These are phyloP conservation scores for Neomonachus schauinslandi DNA, from an alignment of 2,113 vertebrate genomes.

Conservation along the genomic window DNA sequence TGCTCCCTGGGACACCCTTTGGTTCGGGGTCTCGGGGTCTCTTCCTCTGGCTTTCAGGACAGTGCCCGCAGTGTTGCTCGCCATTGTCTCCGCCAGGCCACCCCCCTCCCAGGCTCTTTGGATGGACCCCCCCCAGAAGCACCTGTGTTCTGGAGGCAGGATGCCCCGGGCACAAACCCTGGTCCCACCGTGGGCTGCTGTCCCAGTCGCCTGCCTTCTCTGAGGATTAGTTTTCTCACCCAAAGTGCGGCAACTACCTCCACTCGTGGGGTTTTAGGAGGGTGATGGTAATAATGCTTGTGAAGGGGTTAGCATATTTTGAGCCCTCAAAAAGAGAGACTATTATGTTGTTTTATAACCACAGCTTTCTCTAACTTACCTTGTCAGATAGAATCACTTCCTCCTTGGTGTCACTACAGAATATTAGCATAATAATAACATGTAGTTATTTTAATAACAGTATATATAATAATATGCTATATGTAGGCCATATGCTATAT, in stretches of 20 bases:
- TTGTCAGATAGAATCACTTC: conserved; percentile 2
- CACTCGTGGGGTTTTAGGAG: not conserved
- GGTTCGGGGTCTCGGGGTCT: not conserved
- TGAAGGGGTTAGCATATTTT: not conserved
- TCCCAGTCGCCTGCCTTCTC: not conserved
- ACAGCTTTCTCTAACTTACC: not conserved
- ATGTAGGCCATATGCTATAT: not conserved
- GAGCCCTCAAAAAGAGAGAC: not conserved
- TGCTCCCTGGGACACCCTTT: not conserved
- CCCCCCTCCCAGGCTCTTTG: not conserved
- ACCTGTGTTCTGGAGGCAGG: not conserved
- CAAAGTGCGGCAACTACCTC: not conserved
- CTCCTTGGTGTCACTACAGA: conserved; percentile 23
- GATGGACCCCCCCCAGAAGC: not conserved
- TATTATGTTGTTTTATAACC: not conserved
- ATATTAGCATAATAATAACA: not conserved
- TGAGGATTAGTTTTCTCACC: not conserved
- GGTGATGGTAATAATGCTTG: not conserved
- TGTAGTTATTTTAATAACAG: not conserved
- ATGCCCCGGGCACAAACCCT: not conserved
- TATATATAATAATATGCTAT: not conserved
- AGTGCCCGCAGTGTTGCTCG: not conserved
- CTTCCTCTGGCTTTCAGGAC: not conserved
- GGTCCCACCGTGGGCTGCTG: not conserved
- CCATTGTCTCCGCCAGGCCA: not conserved